Conservation (phyloP, 2,888 invertebrate species). For the Parnassius smintheus region DNA sequence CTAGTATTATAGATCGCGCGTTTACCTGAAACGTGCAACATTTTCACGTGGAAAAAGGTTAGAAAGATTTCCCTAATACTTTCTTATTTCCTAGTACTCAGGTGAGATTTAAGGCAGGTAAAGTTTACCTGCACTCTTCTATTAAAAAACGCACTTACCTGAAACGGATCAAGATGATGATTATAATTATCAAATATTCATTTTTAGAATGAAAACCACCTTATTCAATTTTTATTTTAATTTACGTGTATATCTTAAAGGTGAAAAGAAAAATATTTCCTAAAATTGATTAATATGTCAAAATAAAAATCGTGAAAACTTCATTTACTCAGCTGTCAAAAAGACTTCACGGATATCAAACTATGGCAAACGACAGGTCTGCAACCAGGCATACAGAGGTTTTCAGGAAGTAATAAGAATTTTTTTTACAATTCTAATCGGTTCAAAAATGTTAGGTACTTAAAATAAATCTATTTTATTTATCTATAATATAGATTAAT, state of each 20-base stretch:
- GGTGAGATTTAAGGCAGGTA: slow-evolving; percentile 74
- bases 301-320: slow-evolving; percentile 1
- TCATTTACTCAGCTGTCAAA: slow-evolving; percentile 59
- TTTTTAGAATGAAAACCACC: too few relatives aligned
- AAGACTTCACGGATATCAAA: slow-evolving; percentile 72
- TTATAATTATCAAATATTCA: too few relatives aligned
- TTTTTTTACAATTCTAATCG: background rate
- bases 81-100: slow-evolving; percentile 64
- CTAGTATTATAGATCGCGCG: slow-evolving; percentile 35
- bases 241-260: too few relatives aligned
- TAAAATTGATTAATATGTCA: too few relatives aligned
- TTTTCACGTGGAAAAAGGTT: slow-evolving; percentile 51
- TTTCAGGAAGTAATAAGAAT: slow-evolving; percentile 32
- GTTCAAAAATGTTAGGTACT: background rate
- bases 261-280: too few relatives aligned
- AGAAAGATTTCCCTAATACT: slow-evolving; percentile 35
- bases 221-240: too few relatives aligned
- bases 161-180: background rate
- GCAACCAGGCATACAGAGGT: slow-evolving; percentile 58
- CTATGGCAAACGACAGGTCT: slow-evolving; percentile 71
- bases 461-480: too few relatives aligned
- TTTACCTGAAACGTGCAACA: slow-evolving; percentile 46
- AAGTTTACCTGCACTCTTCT: slow-evolving; percentile 55
- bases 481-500: too few relatives aligned
- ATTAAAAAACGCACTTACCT: background rate